phyloP scores from a whole-genome alignment of 2,888 invertebrate genomes.

The Eupithecia centaureata region DNA sequence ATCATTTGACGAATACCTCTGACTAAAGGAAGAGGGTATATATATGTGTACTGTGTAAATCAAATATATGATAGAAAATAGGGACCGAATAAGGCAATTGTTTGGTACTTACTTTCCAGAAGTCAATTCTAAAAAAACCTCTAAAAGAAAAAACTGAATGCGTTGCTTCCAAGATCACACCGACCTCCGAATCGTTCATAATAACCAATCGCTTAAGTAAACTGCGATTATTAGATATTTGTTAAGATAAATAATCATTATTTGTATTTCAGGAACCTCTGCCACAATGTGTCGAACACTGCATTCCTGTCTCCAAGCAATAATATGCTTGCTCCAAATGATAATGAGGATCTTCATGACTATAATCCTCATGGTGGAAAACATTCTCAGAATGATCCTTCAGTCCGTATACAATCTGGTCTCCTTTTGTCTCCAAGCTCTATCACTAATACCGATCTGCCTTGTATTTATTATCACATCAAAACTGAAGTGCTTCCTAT shows the following conservation, averaged over 20 bases:
- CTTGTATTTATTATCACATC: not conserved
- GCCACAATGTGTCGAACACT: constrained; percentile 1
- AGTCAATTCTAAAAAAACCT: not conserved
- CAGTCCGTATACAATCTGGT: constrained; percentile 70
- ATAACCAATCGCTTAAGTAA: too few relatives aligned
- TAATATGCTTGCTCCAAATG: constrained; percentile 70
- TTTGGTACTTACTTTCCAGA: not conserved
- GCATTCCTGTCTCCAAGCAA: not conserved
- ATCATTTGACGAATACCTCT: too few relatives aligned
- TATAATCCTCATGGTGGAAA: constrained; percentile 70
- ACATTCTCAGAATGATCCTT: constrained; percentile 65
- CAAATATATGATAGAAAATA: too few relatives aligned
- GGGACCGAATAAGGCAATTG: not conserved
- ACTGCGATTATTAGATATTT: not conserved
- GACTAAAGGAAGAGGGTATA: not conserved
- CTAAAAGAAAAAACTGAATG: not conserved
- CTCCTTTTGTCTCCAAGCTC: constrained; percentile 65
- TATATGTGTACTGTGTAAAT: too few relatives aligned
- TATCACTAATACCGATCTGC: constrained; percentile 60
- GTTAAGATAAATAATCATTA: not conserved
- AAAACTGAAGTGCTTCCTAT: not conserved
- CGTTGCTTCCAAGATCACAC: not conserved
- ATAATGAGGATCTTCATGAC: constrained; percentile 70
- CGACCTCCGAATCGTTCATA: not conserved
- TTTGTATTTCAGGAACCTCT: not conserved